Evolutionary conservation across 1,140 invertebrate genomes (phyloP), one percentile per base, ranked within the genome.

Genomic region (Macrosteles quadrilineatus): DNA sequence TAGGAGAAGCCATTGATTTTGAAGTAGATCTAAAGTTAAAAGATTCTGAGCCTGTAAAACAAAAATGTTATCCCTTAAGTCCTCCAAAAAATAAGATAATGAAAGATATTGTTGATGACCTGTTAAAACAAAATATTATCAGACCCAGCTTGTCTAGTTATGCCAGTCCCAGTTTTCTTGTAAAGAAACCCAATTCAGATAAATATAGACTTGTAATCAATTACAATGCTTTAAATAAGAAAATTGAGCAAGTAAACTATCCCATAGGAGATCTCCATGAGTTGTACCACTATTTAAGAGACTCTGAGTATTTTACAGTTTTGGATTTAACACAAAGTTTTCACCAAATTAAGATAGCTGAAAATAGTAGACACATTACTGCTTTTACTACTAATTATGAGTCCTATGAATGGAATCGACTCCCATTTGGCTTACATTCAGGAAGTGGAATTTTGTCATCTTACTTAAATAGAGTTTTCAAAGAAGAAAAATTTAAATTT

Each of bases 201-300:
- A 50, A 50, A 19, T 50, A 50, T 50, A 50, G 47, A 50, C 21
- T 50, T 4, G 47, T 50, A 50, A n/a, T 50, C 4, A 50, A 50
- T 23, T 50, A 50, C n/a, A 4, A 4, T 11, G 21, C 17, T 6
- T 23, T 50, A 50, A 50, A 50, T 50, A 23, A 23, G 6, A 50
- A 50, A n/a, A 19, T 50, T 6, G 17, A 19, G 47, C 4, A n/a
- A 50, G 21, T 19, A 4, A 50, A 50, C n/a, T 23, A 50, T 6
- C 47, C 47, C 6, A 50, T 50, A 11, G 47, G 47, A 9, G 47
- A 50, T 19, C 6, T 50, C 3, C 6, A 50, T 50, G 47, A 50
- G 3, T 11, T n/a, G 6, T n/a, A 19, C n/a, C 47, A 50, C n/a
- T 50, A 19, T 50, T 6, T 50, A 23, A 6, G n/a, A 50, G 47